Evolutionary conservation across 2,113 vertebrate genomes (phyloP).

Genomic region (Tyto alba): DNA sequence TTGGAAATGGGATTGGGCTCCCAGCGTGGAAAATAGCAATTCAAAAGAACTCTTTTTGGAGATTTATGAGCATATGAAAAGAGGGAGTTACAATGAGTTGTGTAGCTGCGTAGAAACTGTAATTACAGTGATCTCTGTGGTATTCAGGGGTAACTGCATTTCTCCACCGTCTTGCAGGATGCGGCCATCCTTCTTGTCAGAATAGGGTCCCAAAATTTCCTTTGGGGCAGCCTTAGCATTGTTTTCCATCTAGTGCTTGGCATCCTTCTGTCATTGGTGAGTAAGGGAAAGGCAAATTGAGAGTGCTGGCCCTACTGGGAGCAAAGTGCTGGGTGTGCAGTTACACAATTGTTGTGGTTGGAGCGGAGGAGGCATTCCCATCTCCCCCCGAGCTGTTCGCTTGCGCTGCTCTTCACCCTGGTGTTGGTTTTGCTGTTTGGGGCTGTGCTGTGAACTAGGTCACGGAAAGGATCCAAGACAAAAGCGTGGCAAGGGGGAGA

Average conservation of each 20-base stretch:
- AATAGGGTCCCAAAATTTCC: not conserved
- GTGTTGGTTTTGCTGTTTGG: not conserved
- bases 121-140: not conserved
- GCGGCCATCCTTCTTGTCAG: not conserved
- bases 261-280: not conserved
- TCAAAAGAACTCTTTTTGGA: slow-evolving; percentile 24
- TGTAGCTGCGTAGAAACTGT: not conserved
- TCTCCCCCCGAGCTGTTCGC: not conserved
- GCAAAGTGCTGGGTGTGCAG: not conserved
- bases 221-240: not conserved
- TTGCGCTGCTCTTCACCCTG: not conserved
- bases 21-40: slow-evolving; percentile 20
- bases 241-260: not conserved
- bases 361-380: not conserved
- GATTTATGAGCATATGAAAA: slow-evolving; percentile 35
- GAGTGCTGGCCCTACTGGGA: not conserved
- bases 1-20: slow-evolving; percentile 10
- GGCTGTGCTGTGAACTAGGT: slow-evolving; percentile 24
- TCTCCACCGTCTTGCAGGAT: not conserved
- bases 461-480: not conserved
- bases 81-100: slow-evolving; percentile 10
- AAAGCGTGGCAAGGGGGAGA: not conserved
- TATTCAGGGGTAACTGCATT: not conserved
- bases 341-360: fast-evolving
- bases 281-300: not conserved